phyloP scores from a whole-genome alignment of 2,888 invertebrate genomes.

The Craniophora ligustri region DNA sequence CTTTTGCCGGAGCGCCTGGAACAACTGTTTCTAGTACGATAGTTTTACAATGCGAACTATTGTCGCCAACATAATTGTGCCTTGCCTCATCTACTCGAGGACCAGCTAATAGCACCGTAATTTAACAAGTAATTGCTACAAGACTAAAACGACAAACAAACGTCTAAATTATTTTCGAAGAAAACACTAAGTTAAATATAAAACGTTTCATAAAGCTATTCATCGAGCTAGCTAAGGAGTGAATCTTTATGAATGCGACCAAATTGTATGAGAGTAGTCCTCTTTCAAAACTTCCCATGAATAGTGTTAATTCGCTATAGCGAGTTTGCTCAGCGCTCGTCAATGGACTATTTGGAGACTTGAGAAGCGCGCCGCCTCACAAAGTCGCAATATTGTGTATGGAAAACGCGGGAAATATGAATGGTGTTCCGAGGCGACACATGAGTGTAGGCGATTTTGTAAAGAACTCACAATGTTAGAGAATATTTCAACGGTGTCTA shows the following conservation, averaged over 20 bases:
- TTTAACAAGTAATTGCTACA: constrained; percentile 55
- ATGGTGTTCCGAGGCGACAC: constrained; percentile 72
- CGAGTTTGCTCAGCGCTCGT: constrained; percentile 86
- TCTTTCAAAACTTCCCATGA: constrained; percentile 87
- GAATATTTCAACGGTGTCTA: constrained; percentile 51
- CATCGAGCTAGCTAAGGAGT: constrained; percentile 84
- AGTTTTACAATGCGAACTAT: constrained; percentile 74
- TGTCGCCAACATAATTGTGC: constrained; percentile 76
- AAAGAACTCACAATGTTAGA: constrained; percentile 59
- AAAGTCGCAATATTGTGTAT: constrained; percentile 85
- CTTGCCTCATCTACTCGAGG: constrained; percentile 73
- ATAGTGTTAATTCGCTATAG: constrained; percentile 89
- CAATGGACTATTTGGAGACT: constrained; percentile 87
- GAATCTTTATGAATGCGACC: constrained; percentile 88
- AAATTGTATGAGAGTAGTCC: constrained; percentile 88
- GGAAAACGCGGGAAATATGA: constrained; percentile 86
- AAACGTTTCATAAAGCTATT: constrained; percentile 84
- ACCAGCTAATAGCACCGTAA: constrained; percentile 71
- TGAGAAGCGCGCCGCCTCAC: constrained; percentile 77
- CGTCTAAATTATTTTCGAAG: constrained; percentile 67
- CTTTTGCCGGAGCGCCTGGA: constrained; percentile 65
- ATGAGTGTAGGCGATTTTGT: constrained; percentile 76
- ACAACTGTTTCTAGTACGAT: constrained; percentile 78
- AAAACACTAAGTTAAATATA: constrained; percentile 73
- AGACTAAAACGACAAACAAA: constrained; percentile 34